These are phyloP conservation scores for Pygmarrhopalites habei DNA, from an alignment of 1,140 invertebrate species.

Conservation along the genomic window DNA sequence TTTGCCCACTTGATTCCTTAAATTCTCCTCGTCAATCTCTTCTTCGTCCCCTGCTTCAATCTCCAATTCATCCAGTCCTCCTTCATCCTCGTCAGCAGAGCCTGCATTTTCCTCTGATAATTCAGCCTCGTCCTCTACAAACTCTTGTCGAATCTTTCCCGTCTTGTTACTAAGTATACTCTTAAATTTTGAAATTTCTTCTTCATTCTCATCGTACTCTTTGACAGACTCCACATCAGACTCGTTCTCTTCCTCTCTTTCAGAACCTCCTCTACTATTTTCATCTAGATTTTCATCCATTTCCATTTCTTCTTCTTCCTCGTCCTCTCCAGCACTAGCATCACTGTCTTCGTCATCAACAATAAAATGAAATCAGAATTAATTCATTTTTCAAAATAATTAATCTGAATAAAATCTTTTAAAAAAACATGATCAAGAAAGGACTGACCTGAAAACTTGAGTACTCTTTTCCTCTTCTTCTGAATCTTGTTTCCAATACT, in stretches of 20 bases:
- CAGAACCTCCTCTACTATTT: constrained; percentile 34
- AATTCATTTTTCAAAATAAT: no score
- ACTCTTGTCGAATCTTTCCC: constrained; percentile 49
- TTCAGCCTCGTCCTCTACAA: constrained; percentile 78
- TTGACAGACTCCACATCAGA: constrained; percentile 59
- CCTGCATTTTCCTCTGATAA: constrained; percentile 73
- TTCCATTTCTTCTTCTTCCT: neutral
- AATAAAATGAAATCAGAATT: neutral
- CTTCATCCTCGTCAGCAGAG: constrained; percentile 70
- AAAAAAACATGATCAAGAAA: neutral
- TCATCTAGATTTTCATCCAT: constrained; percentile 2
- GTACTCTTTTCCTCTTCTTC: constrained; percentile 41
- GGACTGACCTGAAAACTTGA: constrained; percentile 28
- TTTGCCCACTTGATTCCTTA: constrained; percentile 59
- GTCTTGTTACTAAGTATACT: constrained; percentile 29
- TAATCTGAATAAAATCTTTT: neutral
- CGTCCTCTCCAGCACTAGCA: constrained; percentile 25
- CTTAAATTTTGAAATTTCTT: constrained; percentile 15
- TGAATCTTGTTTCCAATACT: constrained; percentile 43
- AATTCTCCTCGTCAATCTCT: constrained; percentile 58
- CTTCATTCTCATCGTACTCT: constrained; percentile 46
- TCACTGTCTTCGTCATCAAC: constrained; percentile 9
- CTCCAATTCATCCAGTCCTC: constrained; percentile 62
- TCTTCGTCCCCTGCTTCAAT: constrained; percentile 68
- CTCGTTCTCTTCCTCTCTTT: constrained; percentile 55